A percentile compares a stretch with the other conserved stretches of the same genome.
Conservation (phyloP, 2,888 invertebrate genomes). For the Cacoxenus indagator region DNA sequence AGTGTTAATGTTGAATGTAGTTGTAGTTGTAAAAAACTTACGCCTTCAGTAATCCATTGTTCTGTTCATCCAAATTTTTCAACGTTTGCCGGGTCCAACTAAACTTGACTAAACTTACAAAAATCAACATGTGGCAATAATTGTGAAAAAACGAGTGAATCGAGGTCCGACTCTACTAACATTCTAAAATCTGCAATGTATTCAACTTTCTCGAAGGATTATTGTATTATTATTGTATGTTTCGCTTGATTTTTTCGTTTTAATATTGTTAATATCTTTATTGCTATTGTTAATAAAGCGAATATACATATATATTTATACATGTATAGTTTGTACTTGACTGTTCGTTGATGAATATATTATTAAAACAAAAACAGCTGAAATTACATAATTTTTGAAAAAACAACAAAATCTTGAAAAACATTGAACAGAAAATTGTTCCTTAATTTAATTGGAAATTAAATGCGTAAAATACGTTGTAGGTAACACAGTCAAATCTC, state of each 20-base stretch:
- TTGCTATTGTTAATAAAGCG: neutral
- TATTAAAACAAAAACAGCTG: neutral
- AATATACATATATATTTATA: neutral
- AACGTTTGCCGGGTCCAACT: no score
- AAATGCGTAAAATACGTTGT: slow-evolving; percentile 26
- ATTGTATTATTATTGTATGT: neutral
- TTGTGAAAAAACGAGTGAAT: no score
- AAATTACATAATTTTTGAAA: neutral
- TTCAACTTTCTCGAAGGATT: no score
- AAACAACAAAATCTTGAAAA: neutral
- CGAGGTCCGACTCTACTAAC: no score
- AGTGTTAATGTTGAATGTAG: no score
- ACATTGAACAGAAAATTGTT: neutral
- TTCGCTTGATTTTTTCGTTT: slow-evolving; percentile 2
- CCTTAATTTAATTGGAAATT: neutral
- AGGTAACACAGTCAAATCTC: slow-evolving; percentile 27
- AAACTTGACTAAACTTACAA: no score
- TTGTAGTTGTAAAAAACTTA: no score
- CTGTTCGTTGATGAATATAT: neutral
- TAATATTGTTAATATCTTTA: neutral
- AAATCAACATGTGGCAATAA: no score
- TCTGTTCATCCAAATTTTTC: no score
- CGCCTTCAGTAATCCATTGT: no score
- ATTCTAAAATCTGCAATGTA: no score
- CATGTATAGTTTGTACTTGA: neutral